These are phyloP conservation scores for Fistularia commersonii DNA, from an alignment of 2,797 vertebrate genomes.

Conservation along the genomic window DNA sequence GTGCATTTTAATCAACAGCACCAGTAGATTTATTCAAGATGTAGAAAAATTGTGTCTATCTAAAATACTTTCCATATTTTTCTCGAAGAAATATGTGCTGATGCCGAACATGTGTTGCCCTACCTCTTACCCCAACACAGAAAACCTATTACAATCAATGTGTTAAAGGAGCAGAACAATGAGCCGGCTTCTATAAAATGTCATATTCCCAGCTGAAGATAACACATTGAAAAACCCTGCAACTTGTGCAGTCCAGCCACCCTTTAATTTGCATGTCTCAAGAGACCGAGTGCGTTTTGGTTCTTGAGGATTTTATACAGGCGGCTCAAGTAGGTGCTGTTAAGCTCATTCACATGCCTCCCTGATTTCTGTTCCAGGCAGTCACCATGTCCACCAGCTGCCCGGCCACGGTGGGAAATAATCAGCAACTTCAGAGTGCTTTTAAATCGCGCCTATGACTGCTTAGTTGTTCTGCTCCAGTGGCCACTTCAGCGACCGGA, in stretches of 20 bases:
- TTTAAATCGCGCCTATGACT: constrained; percentile 21
- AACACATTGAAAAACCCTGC: not conserved
- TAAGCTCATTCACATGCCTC: constrained; percentile 75
- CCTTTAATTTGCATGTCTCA: constrained; percentile 35
- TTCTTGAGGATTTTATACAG: constrained; percentile 22
- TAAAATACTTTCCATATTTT: too few species aligned
- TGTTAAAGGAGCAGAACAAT: too few species aligned
- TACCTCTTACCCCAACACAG: too few species aligned
- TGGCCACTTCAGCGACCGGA: constrained; percentile 25
- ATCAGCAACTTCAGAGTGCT: constrained; percentile 38
- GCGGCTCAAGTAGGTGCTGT: constrained; percentile 26
- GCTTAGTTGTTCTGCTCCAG: constrained; percentile 9
- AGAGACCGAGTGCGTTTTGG: constrained; percentile 28
- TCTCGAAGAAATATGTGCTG: too few species aligned
- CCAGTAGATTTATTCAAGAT: too few species aligned
- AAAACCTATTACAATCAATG: too few species aligned
- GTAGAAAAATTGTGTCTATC: too few species aligned
- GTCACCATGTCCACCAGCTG: constrained; percentile 53
- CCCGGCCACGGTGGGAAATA: constrained; percentile 47
- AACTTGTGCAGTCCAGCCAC: constrained; percentile 15
- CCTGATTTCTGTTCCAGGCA: constrained; percentile 53
- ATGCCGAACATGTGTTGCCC: too few species aligned
- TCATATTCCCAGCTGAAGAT: too few species aligned
- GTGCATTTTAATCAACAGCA: too few species aligned
- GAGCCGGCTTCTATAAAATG: too few species aligned